Conservation (phyloP, 2,113 vertebrate species). For the Bagarius yarrelli region DNA sequence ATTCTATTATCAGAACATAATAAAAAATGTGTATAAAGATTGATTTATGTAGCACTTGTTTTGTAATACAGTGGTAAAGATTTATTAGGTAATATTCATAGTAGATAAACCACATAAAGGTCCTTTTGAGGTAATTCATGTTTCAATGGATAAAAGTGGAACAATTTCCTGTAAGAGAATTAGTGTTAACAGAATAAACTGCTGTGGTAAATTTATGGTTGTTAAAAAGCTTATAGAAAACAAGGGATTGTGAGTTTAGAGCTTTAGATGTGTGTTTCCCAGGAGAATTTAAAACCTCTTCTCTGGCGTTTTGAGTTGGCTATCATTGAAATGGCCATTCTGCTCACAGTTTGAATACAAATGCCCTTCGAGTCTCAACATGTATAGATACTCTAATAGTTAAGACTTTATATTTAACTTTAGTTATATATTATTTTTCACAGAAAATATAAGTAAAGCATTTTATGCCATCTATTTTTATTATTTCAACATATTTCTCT, state of each 20-base stretch:
- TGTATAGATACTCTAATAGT: background rate
- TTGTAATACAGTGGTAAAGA: background rate
- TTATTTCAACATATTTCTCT: background rate
- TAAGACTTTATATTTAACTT: too few species aligned
- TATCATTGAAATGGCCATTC: constrained; percentile 19
- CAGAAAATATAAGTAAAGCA: background rate
- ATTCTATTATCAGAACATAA: background rate
- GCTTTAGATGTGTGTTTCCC: constrained; percentile 34
- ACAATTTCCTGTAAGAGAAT: background rate
- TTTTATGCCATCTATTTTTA: background rate
- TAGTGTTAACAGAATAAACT: constrained; percentile 23
- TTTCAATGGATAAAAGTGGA: constrained; percentile 20
- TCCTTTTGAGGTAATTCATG: constrained; percentile 5
- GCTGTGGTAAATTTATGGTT: constrained; percentile 26
- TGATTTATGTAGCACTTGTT: background rate
- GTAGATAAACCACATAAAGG: background rate
- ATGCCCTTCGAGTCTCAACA: constrained; percentile 11
- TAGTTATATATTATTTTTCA: background rate
- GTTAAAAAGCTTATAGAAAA: constrained; percentile 37
- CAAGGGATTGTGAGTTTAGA: constrained; percentile 12
- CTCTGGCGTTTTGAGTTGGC: constrained; percentile 35
- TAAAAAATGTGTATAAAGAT: background rate
- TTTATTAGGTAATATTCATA: constrained; percentile 5
- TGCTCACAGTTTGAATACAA: constrained; percentile 36
- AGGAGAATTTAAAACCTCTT: constrained; percentile 36